Evolutionary conservation across 2,888 invertebrate genomes (phyloP).

Genomic region (Torymus aiolomorphi): DNA sequence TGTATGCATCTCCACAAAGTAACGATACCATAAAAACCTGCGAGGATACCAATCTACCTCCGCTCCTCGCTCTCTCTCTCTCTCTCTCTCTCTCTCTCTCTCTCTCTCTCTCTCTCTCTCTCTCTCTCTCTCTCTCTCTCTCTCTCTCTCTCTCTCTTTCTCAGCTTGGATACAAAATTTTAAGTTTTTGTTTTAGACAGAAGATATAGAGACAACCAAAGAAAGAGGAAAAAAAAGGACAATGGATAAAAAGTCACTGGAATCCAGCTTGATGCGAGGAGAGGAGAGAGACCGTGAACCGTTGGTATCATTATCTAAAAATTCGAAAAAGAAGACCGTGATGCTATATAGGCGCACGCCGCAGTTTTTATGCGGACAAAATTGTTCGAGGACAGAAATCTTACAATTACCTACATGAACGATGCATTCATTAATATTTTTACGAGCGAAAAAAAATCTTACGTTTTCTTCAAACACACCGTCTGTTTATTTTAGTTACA

Average conservation of each 20-base stretch:
- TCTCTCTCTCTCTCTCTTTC: too few species aligned
- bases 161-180: constrained; percentile 22
- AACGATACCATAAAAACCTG: constrained; percentile 53
- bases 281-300: not conserved
- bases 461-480: not conserved
- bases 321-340: constrained; percentile 7
- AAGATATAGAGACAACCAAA: constrained; percentile 27
- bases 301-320: constrained; percentile 30
- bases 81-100: too few species aligned
- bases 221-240: constrained; percentile 23
- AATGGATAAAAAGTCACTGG: constrained; percentile 25
- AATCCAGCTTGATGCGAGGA: not conserved
- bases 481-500: too few species aligned
- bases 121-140: not conserved
- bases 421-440: not conserved
- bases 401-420: not conserved
- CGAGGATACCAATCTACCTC: constrained; percentile 51
- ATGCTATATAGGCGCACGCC: not conserved
- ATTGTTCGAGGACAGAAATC: constrained; percentile 1
- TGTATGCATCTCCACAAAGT: constrained; percentile 59
- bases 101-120: not conserved
- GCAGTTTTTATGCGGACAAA: not conserved
- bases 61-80: constrained; percentile 18
- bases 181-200: constrained; percentile 16
- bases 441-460: not conserved